Evolutionary conservation across 2,888 invertebrate species (phyloP), one percentile per base, ranked within the genome.

Genomic region (Laothoe populi): DNA sequence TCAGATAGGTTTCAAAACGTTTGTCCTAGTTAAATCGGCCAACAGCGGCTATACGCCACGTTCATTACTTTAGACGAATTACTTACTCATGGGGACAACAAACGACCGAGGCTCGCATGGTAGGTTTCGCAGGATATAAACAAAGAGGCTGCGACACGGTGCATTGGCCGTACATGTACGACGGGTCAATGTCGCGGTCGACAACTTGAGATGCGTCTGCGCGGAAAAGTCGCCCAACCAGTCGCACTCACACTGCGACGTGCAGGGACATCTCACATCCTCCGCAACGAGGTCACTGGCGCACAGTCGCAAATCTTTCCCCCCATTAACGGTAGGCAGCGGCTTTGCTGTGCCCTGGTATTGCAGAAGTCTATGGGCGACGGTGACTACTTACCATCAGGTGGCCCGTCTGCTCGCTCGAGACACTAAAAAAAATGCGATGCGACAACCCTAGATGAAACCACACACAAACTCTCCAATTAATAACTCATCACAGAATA

Each of bases 171-270:
- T 86, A 84, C 87, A 83, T 80, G 84, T 85, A 86, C 83, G 84
- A 77, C 84, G 84, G 92, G 90, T 92, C 92, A 92, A 91, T 92
- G 92, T 92, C 92, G 91, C 86, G 91, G 87, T 77, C 88, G 78
- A 77, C 83, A 82, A 81, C 88, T 84, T 84, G 77, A 84, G 86
- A 83, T 84, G 85, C 83, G 84, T 77, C 84, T 84, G 82, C 73
- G 73, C 81, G 82, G 81, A 86, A 84, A 86, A 89, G 83, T 84
- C 86, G 69, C 79, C 81, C 72, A 73, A 85, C 88, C 72, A 84
- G 81, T 86, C 81, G 71, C 72, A 72, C 70, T 74, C 72, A 69
- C 73, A 65, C 70, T 72, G 70, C 73, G 70, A 71, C 70, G 72
- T 66, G 73, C 82, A 82, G 83, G 82, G 83, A 53, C 53, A 81